phyloP scores from a whole-genome alignment of 2,797 vertebrate species.

The Malacoctenus gilli region DNA sequence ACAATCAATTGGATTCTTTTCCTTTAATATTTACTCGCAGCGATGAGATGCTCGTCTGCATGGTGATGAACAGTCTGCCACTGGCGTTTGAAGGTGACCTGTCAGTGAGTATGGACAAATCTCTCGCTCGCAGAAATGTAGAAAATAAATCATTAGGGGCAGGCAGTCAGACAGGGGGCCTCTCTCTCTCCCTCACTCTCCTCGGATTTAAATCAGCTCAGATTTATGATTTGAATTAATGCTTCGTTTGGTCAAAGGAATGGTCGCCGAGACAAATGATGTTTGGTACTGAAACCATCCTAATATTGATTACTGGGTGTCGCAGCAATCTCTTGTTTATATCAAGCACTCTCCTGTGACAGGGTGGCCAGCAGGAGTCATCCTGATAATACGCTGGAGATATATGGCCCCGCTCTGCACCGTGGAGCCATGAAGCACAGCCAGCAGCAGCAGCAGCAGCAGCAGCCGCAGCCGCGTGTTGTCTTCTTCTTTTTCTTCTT shows the following conservation, averaged over 20 bases:
- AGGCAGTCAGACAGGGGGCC: slow-evolving; percentile 86
- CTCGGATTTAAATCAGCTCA: slow-evolving; percentile 99
- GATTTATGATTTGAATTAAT: slow-evolving; percentile 99
- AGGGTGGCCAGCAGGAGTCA: slow-evolving; percentile 96
- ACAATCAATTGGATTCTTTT: slow-evolving; percentile 99
- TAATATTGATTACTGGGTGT: slow-evolving; percentile 99
- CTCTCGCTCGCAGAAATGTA: slow-evolving; percentile 99
- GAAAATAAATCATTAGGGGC: slow-evolving; percentile 99
- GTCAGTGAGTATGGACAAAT: slow-evolving; percentile 99
- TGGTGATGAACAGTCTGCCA: slow-evolving; percentile 99
- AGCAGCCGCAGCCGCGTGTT: too few species aligned
- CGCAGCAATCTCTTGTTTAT: slow-evolving; percentile 99
- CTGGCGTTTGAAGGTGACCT: slow-evolving; percentile 99
- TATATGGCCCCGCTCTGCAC: slow-evolving; percentile 85
- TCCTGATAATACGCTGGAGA: slow-evolving; percentile 92
- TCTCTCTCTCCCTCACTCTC: slow-evolving; percentile 74
- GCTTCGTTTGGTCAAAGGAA: slow-evolving; percentile 99
- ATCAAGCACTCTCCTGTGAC: slow-evolving; percentile 99
- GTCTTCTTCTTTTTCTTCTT: slow-evolving; percentile 63
- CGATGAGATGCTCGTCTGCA: slow-evolving; percentile 99
- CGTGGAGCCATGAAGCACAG: slow-evolving; percentile 69
- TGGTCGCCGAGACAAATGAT: slow-evolving; percentile 98
- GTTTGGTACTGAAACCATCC: slow-evolving; percentile 99
- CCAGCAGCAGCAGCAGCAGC: too few species aligned
- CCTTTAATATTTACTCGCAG: slow-evolving; percentile 99